Evolutionary conservation across 2,113 vertebrate genomes (phyloP).

Genomic region (Entosphenus tridentatus): DNA sequence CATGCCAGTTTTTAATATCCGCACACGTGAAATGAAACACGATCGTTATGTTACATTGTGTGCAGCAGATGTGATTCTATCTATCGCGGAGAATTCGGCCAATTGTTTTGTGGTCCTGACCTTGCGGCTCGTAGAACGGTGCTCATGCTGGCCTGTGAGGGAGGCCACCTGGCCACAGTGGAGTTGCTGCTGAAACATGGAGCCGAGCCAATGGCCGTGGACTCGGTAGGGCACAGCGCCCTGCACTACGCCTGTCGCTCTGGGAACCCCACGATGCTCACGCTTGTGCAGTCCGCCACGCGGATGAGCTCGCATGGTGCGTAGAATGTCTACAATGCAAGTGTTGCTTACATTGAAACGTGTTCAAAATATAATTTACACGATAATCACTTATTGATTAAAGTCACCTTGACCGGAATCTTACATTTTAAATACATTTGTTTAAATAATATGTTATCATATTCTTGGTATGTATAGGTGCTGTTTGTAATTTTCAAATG

Average conservation of each 20-base stretch:
- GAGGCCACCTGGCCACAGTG: conserved; percentile 20
- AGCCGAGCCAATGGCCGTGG: conserved; percentile 35
- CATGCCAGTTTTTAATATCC: background rate
- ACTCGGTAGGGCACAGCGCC: conserved; percentile 51
- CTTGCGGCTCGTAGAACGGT: conserved; percentile 31
- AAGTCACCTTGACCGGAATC: too few relatives aligned
- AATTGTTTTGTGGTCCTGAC: conserved; percentile 9
- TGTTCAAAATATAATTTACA: too few relatives aligned
- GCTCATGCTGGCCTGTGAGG: conserved; percentile 58
- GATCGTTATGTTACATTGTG: background rate
- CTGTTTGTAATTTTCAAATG: too few relatives aligned
- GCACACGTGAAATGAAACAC: background rate
- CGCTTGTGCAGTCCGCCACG: conserved; percentile 22
- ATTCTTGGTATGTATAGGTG: too few relatives aligned
- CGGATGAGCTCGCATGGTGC: conserved; percentile 29
- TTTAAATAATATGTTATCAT: too few relatives aligned
- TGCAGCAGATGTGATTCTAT: background rate
- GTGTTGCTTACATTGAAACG: too few relatives aligned
- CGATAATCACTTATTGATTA: too few relatives aligned
- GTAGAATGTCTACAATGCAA: too few relatives aligned
- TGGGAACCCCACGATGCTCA: conserved; percentile 34
- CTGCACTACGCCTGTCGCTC: conserved; percentile 45
- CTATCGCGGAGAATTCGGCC: background rate
- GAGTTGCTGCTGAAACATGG: conserved; percentile 44
- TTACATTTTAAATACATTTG: too few relatives aligned